These are phyloP conservation scores for Silurus meridionalis DNA, from an alignment of 2,113 vertebrate species.

Conservation along the genomic window DNA sequence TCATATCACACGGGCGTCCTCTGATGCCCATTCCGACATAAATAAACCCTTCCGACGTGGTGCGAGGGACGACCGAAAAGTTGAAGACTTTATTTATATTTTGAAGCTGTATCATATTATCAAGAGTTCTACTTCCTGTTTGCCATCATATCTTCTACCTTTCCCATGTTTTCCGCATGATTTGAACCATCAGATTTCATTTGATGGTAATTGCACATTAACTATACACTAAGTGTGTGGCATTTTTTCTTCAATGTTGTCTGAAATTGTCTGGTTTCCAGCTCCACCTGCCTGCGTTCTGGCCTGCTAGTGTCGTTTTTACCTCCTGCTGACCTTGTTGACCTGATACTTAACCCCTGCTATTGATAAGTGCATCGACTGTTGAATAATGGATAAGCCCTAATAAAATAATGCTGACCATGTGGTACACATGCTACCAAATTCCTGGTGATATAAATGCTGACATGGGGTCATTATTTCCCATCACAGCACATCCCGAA, in stretches of 20 bases:
- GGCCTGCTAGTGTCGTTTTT: neutral
- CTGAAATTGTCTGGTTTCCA: neutral
- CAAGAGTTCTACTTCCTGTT: neutral
- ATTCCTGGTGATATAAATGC: neutral
- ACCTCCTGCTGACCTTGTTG: neutral
- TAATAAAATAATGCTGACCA: neutral
- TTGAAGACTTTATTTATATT: neutral
- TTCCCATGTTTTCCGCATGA: rapidly evolving
- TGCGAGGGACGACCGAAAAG: neutral
- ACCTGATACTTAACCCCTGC: slow-evolving; percentile 1
- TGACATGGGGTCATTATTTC: neutral
- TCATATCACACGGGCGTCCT: neutral
- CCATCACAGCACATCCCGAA: neutral
- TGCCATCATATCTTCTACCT: neutral
- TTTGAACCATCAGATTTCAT: neutral
- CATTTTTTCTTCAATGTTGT: neutral
- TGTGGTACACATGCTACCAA: neutral
- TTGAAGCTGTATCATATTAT: neutral
- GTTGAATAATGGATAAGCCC: neutral
- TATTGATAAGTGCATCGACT: neutral
- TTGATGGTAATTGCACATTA: neutral
- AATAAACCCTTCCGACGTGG: neutral
- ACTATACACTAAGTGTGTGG: neutral
- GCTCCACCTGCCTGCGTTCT: neutral
- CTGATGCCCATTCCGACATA: neutral